Percentiles rank a stretch among this genome's conserved stretches.
Evolutionary conservation across 1,140 invertebrate genomes (phyloP).

Genomic region (Trinorchestia longiramus): DNA sequence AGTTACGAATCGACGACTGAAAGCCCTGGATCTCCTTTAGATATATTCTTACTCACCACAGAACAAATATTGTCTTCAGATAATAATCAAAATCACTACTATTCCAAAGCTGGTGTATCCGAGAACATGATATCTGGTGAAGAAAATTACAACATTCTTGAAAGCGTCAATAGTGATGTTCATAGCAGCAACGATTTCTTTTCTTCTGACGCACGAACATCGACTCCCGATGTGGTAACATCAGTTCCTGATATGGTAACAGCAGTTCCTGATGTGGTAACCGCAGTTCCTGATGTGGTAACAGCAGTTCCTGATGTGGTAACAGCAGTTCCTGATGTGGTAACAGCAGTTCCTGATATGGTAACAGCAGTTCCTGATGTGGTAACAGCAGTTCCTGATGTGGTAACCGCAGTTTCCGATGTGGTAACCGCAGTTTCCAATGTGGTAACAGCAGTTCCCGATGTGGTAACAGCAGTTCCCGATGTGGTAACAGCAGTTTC

Average conservation of each 20-base stretch:
- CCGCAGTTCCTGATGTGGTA: background rate
- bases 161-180: background rate
- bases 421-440: background rate
- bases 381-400: background rate
- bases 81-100: no score
- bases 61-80: background rate
- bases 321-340: background rate
- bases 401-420: background rate
- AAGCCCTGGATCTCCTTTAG: background rate
- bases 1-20: background rate
- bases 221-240: background rate
- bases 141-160: conserved; percentile 22
- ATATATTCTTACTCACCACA: background rate
- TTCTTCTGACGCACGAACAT: background rate
- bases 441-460: background rate
- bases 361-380: background rate
- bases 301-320: background rate
- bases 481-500: background rate
- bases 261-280: background rate
- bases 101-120: background rate
- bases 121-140: conserved; percentile 24
- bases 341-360: background rate
- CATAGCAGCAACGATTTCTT: background rate
- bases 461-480: background rate
- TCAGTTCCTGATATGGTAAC: background rate